Base-by-base conservation (phyloP, 2,888 invertebrate genomes). In the Ectemnius lituratus region DNA sequence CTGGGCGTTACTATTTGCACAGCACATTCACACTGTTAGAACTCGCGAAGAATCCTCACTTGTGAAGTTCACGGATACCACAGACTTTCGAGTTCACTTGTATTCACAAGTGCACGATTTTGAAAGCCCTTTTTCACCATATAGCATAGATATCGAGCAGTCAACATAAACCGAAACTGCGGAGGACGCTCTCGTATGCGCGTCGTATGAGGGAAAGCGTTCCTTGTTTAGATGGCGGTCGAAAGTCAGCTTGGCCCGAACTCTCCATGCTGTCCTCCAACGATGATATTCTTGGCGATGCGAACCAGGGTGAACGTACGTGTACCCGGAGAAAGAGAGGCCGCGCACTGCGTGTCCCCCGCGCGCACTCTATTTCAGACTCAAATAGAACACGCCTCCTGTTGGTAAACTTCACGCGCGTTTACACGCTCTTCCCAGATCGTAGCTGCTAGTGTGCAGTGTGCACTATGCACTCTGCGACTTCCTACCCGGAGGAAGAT, bases 281-380 rank as follows among this genome's bases (percentile, higher is more conserved):
- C 70, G 73, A 66, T 65, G 86, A 86, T 89, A 89, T 88, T 88
- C 85, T 88, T 88, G 85, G 86, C 82, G 75, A 78, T 75, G 82
- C 73, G 80, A 84, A 84, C 84, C 85, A 88, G 88, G 89, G 89
- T 89, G 88, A 89, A 88, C 82, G 88, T 81, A 87, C 89, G 88
- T 86, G 70, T 60, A 23, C 47, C 62, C 65, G 67, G 70, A 76
- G 27, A 23, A n/a, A 58, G n/a, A 52, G 45, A 37, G 60, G 61
- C 49, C 73, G 67, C 73, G 70, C 63, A 58, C 65, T 37, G 8
- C 70, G 72, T 63, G 80, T 16, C n/a, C 52, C 16, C n/a, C 52
- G 76, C 79, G 70, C 74, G 72, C 74, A 73, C 83, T 83, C 81
- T 80, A 80, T 80, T 76, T 83, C 76, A 70, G 75, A 73, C 76